Evolutionary conservation across 2,797 vertebrate species (phyloP).

Genomic region (Staurois parvus): DNA sequence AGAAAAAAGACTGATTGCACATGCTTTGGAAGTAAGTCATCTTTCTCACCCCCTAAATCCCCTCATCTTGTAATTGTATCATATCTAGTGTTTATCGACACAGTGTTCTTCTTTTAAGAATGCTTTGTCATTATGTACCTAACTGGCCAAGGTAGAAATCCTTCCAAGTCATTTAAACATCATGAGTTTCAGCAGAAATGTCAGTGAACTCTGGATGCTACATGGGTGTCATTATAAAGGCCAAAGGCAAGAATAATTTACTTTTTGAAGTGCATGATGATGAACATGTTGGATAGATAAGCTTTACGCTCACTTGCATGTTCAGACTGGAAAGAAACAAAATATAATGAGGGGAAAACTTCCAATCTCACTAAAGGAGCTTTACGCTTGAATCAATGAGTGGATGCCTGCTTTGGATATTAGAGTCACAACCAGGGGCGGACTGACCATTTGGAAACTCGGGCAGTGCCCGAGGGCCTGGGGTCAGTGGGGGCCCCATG

Average conservation of each 20-base stretch:
- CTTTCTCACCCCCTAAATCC: conserved; percentile 1
- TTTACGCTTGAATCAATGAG: neutral
- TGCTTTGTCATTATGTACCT: conserved; percentile 25
- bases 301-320: neutral
- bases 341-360: neutral
- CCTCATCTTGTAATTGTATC: conserved; percentile 11
- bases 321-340: conserved; percentile 1
- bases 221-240: conserved; percentile 16
- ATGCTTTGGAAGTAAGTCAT: conserved; percentile 2
- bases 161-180: conserved; percentile 22
- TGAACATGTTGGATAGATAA: conserved; percentile 32
- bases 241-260: conserved; percentile 31
- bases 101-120: conserved; percentile 30
- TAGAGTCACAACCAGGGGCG: too few relatives aligned
- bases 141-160: conserved; percentile 42
- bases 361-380: neutral
- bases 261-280: conserved; percentile 17
- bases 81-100: conserved; percentile 45
- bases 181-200: conserved; percentile 35
- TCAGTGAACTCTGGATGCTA: conserved; percentile 36
- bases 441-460: too few relatives aligned
- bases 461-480: too few relatives aligned
- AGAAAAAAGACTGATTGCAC: neutral
- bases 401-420: neutral
- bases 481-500: too few relatives aligned